Conservation (phyloP, 2,888 invertebrate species). For the Drosophila kokeensis region DNA sequence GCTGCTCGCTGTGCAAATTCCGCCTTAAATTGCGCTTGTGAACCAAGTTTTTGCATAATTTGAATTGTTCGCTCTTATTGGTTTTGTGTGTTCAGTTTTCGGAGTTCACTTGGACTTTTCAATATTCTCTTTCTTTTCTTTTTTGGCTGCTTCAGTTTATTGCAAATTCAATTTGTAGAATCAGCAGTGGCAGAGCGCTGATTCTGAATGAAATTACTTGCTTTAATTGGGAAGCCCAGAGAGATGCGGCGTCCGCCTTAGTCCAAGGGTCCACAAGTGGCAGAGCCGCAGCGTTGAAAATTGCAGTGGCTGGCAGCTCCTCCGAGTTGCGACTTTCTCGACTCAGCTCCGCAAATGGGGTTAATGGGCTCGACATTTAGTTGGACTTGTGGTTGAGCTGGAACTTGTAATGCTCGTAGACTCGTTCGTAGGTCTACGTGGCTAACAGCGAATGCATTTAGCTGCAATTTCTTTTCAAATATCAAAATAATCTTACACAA, state of each 20-base stretch:
- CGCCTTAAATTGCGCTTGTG: constrained; percentile 66
- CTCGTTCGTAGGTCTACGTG: neutral
- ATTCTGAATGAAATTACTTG: constrained; percentile 50
- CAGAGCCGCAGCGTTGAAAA: constrained; percentile 1
- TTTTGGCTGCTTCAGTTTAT: constrained; percentile 32
- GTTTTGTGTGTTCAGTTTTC: constrained; percentile 53
- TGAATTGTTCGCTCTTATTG: constrained; percentile 71
- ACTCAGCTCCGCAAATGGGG: constrained; percentile 43
- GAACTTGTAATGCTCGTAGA: neutral
- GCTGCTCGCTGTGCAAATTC: constrained; percentile 51
- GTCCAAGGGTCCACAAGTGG: constrained; percentile 7
- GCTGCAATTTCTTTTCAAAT: constrained; percentile 57
- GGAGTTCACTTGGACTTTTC: constrained; percentile 36
- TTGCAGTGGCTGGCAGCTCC: constrained; percentile 29
- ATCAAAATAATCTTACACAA: constrained; percentile 42
- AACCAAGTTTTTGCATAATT: constrained; percentile 72
- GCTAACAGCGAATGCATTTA: constrained; percentile 50
- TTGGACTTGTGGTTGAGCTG: neutral
- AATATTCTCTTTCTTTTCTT: constrained; percentile 1
- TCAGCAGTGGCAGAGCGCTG: neutral
- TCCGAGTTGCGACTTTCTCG: constrained; percentile 26
- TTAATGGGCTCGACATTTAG: constrained; percentile 49
- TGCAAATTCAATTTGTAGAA: constrained; percentile 59
- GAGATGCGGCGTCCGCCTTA: neutral
- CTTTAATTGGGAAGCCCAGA: constrained; percentile 43